Conservation (phyloP, 2,888 invertebrate species). For the Sinohyriopsis cumingii region DNA sequence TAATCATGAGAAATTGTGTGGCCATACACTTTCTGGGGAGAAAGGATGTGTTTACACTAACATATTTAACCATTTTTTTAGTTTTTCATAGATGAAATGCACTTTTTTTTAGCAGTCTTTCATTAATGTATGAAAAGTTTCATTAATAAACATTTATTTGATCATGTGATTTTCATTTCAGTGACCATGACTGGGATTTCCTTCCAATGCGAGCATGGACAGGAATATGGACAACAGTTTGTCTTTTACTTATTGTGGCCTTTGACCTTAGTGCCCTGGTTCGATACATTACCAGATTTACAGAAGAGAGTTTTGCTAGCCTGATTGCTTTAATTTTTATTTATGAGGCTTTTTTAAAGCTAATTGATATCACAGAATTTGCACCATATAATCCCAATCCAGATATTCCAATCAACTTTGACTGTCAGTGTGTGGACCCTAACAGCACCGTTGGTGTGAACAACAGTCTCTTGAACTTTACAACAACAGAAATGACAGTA, state of each 20-base stretch:
- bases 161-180: constrained; percentile 27
- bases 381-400: constrained; percentile 14
- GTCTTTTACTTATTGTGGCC: constrained; percentile 89
- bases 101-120: too few species aligned
- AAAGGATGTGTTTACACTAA: too few species aligned
- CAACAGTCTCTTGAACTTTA: background rate
- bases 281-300: constrained; percentile 97
- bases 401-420: constrained; percentile 23
- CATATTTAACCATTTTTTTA: too few species aligned
- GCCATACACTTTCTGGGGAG: too few species aligned
- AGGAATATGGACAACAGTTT: constrained; percentile 92
- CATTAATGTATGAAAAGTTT: too few species aligned
- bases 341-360: constrained; percentile 95
- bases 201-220: constrained; percentile 97
- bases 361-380: constrained; percentile 75
- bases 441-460: constrained; percentile 15
- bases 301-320: constrained; percentile 98
- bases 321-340: constrained; percentile 98
- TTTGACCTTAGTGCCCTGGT: constrained; percentile 96
- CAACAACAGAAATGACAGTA: too few species aligned
- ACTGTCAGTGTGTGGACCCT: constrained; percentile 35
- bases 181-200: constrained; percentile 84
- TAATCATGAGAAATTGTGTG: too few species aligned
- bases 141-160: too few species aligned
- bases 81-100: too few species aligned